These are phyloP conservation scores for Drosophila stalkeri DNA, from an alignment of 2,888 invertebrate genomes.

Conservation along the genomic window DNA sequence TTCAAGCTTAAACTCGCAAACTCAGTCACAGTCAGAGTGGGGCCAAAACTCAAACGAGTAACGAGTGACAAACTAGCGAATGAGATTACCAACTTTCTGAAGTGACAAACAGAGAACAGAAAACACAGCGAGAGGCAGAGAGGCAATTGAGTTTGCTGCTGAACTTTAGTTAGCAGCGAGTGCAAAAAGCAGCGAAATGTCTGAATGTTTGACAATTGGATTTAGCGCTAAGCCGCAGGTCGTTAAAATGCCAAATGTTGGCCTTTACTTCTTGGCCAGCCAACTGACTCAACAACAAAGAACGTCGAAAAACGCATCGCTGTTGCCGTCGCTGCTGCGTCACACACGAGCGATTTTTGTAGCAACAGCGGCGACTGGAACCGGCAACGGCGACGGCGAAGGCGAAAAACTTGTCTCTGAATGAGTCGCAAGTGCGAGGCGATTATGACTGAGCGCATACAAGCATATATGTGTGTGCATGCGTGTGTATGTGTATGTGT, in stretches of 20 bases:
- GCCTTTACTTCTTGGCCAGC: slow-evolving; percentile 49
- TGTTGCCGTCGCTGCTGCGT: slow-evolving; percentile 44
- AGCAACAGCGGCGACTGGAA: slow-evolving; percentile 29
- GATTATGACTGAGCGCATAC: slow-evolving; percentile 22
- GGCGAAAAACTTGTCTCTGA: slow-evolving; percentile 43
- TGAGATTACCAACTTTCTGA: background rate
- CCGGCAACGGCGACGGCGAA: background rate
- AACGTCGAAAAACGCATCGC: slow-evolving; percentile 37
- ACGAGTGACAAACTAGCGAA: slow-evolving; percentile 16
- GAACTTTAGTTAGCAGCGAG: slow-evolving; percentile 18
- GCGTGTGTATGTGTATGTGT: slow-evolving; percentile 9
- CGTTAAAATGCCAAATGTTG: slow-evolving; percentile 68
- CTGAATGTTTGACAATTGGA: slow-evolving; percentile 27
- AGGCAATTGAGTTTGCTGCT: slow-evolving; percentile 30
- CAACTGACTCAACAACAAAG: slow-evolving; percentile 34
- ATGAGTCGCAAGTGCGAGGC: slow-evolving; percentile 35
- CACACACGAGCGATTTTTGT: slow-evolving; percentile 61
- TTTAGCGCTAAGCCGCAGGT: slow-evolving; percentile 24
- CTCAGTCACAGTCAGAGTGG: background rate
- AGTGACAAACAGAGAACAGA: background rate
- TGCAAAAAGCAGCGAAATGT: slow-evolving; percentile 4
- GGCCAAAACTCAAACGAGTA: background rate
- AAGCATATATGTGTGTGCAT: slow-evolving; percentile 17
- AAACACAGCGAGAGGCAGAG: background rate
- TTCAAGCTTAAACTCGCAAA: background rate